Percentiles rank a stretch among this genome's conserved stretches.
These are phyloP conservation scores for Poeciliopsis retropinna DNA, from an alignment of 2,113 vertebrate genomes.

Conservation along the genomic window DNA sequence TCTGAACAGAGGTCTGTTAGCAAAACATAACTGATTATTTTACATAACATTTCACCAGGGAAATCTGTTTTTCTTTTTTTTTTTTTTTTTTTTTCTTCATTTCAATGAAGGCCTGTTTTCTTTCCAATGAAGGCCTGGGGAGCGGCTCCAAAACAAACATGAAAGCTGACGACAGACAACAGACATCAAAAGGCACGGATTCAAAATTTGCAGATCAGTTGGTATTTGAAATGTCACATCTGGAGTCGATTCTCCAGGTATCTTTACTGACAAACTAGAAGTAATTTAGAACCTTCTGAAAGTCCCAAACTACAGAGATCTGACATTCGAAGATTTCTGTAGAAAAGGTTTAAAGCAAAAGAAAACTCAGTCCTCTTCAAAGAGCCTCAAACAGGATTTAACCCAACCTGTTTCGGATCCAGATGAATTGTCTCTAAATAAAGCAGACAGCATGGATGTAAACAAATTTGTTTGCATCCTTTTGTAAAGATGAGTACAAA, in stretches of 20 bases:
- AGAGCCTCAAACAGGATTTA: conserved; percentile 52
- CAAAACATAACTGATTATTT: not conserved
- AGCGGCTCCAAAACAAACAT: conserved; percentile 38
- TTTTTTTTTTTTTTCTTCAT: not conserved
- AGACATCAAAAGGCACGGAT: conserved; percentile 35
- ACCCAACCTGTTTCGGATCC: conserved; percentile 60
- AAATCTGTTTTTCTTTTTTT: conserved; percentile 4
- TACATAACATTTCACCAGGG: conserved; percentile 27
- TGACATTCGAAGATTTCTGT: conserved; percentile 26
- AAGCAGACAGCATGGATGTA: conserved; percentile 23
- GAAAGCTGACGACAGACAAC: conserved; percentile 38
- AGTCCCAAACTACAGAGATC: conserved; percentile 41
- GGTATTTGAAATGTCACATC: conserved; percentile 57
- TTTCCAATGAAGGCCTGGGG: conserved; percentile 9
- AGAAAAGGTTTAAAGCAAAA: conserved; percentile 45
- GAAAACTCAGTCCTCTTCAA: conserved; percentile 61
- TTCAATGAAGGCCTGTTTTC: not conserved
- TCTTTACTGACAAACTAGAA: conserved; percentile 48
- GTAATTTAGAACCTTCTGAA: conserved; percentile 39
- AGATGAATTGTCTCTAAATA: conserved; percentile 63
- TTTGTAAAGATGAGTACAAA: not conserved
- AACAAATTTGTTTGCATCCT: not conserved
- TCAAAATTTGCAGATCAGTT: conserved; percentile 58
- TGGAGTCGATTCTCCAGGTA: conserved; percentile 45
- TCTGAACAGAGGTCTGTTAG: not conserved